Percentiles rank a stretch among this genome's conserved stretches.
Conservation (phyloP, 2,113 vertebrate species). For the Anoura caudifer region DNA sequence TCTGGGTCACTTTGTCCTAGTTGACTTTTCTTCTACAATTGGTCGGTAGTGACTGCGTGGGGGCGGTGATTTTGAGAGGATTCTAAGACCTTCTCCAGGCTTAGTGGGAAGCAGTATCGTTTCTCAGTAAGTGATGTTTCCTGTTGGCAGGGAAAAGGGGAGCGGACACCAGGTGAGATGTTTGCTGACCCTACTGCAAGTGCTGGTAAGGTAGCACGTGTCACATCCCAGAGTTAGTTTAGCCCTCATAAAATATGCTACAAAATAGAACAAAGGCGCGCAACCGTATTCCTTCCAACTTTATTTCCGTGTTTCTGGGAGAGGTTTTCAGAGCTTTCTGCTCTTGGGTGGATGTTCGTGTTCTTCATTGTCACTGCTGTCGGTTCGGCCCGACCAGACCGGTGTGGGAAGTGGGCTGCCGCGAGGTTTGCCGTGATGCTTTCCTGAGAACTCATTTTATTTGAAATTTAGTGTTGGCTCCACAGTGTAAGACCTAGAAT, state of each 20-base stretch:
- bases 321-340: background rate
- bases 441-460: background rate
- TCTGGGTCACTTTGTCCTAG: too few relatives aligned
- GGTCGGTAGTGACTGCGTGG: background rate
- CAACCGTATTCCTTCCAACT: background rate
- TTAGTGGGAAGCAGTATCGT: background rate
- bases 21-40: too few relatives aligned
- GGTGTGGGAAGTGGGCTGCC: background rate
- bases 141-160: background rate
- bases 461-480: slow-evolving; percentile 26
- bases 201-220: background rate
- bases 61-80: background rate
- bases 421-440: background rate
- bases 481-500: background rate
- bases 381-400: background rate
- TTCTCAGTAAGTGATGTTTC: background rate
- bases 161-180: background rate
- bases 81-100: background rate
- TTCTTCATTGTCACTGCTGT: background rate
- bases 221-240: background rate
- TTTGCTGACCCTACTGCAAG: background rate
- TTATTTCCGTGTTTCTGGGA: background rate
- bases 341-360: background rate
- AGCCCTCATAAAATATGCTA: background rate
- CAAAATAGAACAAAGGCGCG: background rate